Evolutionary conservation across 2,888 invertebrate species (phyloP), one percentile per base, ranked within the genome.

Genomic region (Hipparchia sbordonii): DNA sequence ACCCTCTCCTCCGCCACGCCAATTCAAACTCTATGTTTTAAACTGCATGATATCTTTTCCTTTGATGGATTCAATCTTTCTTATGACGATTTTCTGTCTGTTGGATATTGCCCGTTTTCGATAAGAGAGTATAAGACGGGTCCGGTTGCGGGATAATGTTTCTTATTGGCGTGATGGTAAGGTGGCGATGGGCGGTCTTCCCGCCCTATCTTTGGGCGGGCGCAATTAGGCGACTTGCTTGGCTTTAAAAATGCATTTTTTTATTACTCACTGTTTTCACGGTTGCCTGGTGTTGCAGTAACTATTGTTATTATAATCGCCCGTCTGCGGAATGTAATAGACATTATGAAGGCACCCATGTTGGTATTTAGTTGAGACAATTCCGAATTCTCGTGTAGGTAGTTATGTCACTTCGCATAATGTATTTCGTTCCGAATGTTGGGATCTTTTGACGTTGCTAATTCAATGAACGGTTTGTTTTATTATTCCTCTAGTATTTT

Each of bases 41-140:
- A 75, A 76, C 72, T 82, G 82, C 82, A 89, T 81, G 87, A 84
- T 77, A 80, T 84, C 84, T 85, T 89, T 90, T 89, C 84, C 84
- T 82, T 82, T 82, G 85, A 83, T 85, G 78, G 77, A 74, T 75
- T 72, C 75, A 78, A 75, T 73, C 82, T 85, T 86, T 87, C 90
- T 92, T 93, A 87, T 85, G 90, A 88, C 92, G 82, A 89, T 92
- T 82, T 83, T 79, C 87, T 86, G 92, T 92, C 92, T 93, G 78
- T 86, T 78, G 81, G 80, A 80, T 82, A 78, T 82, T 80, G 84
- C 83, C 84, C 85, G 85, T 87, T 87, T 87, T 87, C 85, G 86
- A 85, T 86, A 91, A 90, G 92, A 90, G 87, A 88, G 87, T 88
- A 91, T 89, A 86, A 87, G 88, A 85, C 85, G 79, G 81, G 78